Base-by-base conservation (phyloP, 1,140 invertebrate genomes). In the Tetraneura akinire region DNA sequence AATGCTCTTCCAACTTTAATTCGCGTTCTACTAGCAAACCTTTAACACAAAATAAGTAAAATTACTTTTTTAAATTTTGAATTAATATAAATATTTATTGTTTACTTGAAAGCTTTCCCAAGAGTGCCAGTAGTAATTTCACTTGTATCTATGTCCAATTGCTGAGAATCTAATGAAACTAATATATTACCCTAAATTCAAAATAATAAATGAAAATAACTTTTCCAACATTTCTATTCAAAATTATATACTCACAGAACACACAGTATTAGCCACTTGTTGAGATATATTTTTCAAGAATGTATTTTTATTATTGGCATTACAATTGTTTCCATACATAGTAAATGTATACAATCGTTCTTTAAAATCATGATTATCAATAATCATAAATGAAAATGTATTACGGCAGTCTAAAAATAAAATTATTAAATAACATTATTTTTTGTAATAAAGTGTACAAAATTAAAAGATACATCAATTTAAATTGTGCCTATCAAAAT, bases 1-100 rank as follows among this genome's bases (percentile, higher is more conserved):
- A 98, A 93, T 78, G 95, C 95, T 82, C 96, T 89, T 66, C 94
- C 94, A 26, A 98, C 94, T 89, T 96, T 96, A 83, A 94, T 90
- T 81, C 91, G 89, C 16, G 94, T 96, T 82, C 92, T 89, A 49
- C 91, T 91, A 14, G 93, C 93, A 86, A 94, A 92, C 85, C 93
- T 94, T 80, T 64, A 84, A 81, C 81, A 84, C 82, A 37, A 37
- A 37, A 4, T 37, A 37, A n/a, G n/a, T 37, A 37, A 37, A 37
- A 37, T 37, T 8, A 37, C 8, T 37, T 37, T 37, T n/a, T n/a
- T n/a, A n/a, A n/a, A n/a, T n/a, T n/a, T n/a, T n/a, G n/a, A n/a
- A n/a, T n/a, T n/a, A n/a, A n/a, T n/a, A n/a, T n/a, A n/a, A n/a
- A n/a, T n/a, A n/a, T n/a, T n/a, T n/a, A 76, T 29, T 71, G 74